Percentiles rank a stretch among this genome's conserved stretches.
These are phyloP conservation scores for Maconellicoccus hirsutus DNA, from an alignment of 1,140 invertebrate species.

Conservation along the genomic window DNA sequence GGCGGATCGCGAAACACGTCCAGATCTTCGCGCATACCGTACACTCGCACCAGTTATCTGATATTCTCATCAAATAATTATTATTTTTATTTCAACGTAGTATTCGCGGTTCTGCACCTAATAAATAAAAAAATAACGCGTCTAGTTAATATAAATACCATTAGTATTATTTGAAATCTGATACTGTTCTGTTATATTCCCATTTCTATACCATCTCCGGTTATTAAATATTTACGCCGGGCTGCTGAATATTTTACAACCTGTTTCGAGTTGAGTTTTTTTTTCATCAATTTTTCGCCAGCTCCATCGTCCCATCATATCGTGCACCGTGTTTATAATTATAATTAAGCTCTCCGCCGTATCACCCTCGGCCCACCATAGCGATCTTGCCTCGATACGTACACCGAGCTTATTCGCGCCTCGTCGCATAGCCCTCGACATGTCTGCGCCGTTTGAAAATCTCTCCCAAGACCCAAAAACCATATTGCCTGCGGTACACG, in stretches of 20 bases:
- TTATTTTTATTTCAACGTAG: not conserved
- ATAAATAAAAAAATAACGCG: conserved; percentile 19
- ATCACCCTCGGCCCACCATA: too few species aligned
- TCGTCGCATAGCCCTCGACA: too few species aligned
- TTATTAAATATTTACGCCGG: conserved; percentile 14
- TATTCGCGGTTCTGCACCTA: conserved; percentile 18
- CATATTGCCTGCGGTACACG: too few species aligned
- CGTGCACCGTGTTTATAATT: not conserved
- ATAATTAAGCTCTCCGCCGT: not conserved
- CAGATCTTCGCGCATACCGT: too few species aligned
- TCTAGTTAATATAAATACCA: conserved; percentile 16
- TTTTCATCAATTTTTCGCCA: not conserved
- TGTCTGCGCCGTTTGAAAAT: too few species aligned
- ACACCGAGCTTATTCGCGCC: too few species aligned
- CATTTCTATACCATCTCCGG: not conserved
- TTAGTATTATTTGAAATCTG: conserved; percentile 18
- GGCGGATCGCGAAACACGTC: too few species aligned
- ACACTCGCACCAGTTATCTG: not conserved
- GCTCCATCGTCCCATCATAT: too few species aligned
- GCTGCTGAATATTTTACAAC: conserved; percentile 22
- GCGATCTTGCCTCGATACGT: too few species aligned
- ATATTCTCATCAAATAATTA: conserved; percentile 23
- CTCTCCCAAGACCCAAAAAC: too few species aligned
- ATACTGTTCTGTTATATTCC: not conserved
- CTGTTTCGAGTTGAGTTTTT: too few species aligned